phyloP scores from a whole-genome alignment of 2,888 invertebrate genomes.

The Ptilodon capucinus region DNA sequence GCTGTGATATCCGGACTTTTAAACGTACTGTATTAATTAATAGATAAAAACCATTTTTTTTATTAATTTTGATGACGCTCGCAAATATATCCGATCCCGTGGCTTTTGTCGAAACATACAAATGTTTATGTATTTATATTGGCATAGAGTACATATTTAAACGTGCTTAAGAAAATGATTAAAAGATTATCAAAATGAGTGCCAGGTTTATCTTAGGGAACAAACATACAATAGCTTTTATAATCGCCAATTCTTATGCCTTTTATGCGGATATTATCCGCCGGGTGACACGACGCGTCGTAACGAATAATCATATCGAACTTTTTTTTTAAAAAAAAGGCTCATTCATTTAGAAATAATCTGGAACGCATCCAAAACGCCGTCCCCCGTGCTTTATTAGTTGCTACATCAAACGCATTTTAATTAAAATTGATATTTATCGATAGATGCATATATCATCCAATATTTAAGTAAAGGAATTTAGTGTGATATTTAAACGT shows the following conservation, averaged over 20 bases:
- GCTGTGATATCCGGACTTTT: no score
- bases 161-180: no score
- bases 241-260: constrained; percentile 28
- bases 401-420: constrained; percentile 51
- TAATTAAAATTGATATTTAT: constrained; percentile 57
- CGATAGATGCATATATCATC: constrained; percentile 13
- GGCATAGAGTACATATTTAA: no score
- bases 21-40: no score
- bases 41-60: no score
- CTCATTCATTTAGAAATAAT: constrained; percentile 60
- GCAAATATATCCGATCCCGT: no score
- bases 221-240: no score
- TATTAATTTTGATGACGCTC: no score
- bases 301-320: constrained; percentile 72
- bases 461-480: not conserved
- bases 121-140: no score
- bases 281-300: constrained; percentile 61
- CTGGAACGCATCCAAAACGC: constrained; percentile 66
- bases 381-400: constrained; percentile 52
- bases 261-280: constrained; percentile 42
- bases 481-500: not conserved
- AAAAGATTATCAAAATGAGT: no score
- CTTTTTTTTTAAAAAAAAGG: constrained; percentile 48
- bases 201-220: no score
- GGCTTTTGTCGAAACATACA: no score